Evolutionary conservation across 2,888 invertebrate species (phyloP).

Genomic region (Mycalesis mineus): DNA sequence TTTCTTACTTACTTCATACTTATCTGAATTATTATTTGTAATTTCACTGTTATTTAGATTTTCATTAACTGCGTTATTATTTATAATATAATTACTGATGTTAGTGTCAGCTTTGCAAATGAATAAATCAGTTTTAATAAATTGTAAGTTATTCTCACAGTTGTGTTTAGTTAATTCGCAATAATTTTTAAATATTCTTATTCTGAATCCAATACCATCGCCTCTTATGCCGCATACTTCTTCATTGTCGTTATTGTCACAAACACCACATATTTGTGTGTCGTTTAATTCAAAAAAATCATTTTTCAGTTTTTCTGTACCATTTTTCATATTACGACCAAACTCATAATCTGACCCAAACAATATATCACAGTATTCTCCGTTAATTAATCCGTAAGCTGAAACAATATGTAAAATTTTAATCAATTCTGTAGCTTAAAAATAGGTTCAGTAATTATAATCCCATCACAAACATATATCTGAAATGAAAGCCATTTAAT

Average conservation of each 20-base stretch:
- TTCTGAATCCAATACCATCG: slow-evolving; percentile 48
- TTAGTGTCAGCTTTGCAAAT: slow-evolving; percentile 40
- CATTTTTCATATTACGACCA: not conserved
- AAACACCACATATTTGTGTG: slow-evolving; percentile 13
- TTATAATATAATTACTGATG: not conserved
- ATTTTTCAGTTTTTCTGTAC: slow-evolving; percentile 11
- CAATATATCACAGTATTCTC: slow-evolving; percentile 42
- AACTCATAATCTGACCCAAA: slow-evolving; percentile 26
- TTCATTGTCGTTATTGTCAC: slow-evolving; percentile 14
- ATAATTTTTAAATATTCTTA: slow-evolving; percentile 48
- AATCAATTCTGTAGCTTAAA: no score
- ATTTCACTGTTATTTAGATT: not conserved
- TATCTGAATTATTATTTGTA: not conserved
- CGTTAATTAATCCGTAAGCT: slow-evolving; percentile 47
- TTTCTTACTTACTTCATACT: not conserved
- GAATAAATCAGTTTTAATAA: slow-evolving; percentile 42
- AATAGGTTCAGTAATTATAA: no score
- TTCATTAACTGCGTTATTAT: not conserved
- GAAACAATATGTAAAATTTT: slow-evolving; percentile 18
- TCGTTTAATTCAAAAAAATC: not conserved
- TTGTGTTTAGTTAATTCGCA: slow-evolving; percentile 51
- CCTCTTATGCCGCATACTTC: slow-evolving; percentile 48
- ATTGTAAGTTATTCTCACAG: slow-evolving; percentile 42
- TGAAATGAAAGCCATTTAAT: no score
- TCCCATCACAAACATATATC: no score